phyloP scores from a whole-genome alignment of 2,797 vertebrate species.

The Pachyuromys duprasi region DNA sequence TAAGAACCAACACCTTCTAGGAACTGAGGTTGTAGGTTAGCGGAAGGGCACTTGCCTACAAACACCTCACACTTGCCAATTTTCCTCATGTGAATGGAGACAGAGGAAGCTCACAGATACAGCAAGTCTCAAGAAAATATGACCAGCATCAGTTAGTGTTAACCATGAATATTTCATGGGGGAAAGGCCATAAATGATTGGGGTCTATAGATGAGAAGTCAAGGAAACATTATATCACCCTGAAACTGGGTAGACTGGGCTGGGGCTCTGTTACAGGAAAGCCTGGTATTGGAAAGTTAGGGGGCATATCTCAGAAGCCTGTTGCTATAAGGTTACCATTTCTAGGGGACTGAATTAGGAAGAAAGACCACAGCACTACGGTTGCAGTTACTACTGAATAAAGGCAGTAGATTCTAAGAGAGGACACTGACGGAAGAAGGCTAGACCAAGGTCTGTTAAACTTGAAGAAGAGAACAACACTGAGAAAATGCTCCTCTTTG shows the following conservation, averaged over 20 bases:
- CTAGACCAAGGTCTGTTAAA: neutral
- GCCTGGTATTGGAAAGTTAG: neutral
- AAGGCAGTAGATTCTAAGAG: neutral
- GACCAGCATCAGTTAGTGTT: slow-evolving; percentile 1
- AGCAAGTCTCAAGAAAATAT: neutral
- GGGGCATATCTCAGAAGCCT: neutral
- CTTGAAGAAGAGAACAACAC: neutral
- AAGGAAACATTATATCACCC: neutral
- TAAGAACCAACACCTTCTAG: slow-evolving; percentile 9
- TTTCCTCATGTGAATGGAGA: slow-evolving; percentile 9
- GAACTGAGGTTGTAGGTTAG: neutral
- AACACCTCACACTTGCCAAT: neutral
- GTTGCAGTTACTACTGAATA: neutral
- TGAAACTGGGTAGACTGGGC: neutral
- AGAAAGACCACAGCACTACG: neutral
- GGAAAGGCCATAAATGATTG: slow-evolving; percentile 1
- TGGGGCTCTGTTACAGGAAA: neutral
- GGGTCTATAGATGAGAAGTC: slow-evolving; percentile 16
- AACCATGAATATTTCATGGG: neutral
- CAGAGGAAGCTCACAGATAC: neutral
- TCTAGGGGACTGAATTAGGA: slow-evolving; percentile 27
- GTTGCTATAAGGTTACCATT: neutral
- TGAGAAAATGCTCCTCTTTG: neutral
- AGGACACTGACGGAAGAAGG: slow-evolving; percentile 3
- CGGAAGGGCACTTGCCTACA: neutral